Evolutionary conservation across 2,113 vertebrate genomes (phyloP), one percentile per base, ranked within the genome.

Genomic region (Pluvialis apricaria): DNA sequence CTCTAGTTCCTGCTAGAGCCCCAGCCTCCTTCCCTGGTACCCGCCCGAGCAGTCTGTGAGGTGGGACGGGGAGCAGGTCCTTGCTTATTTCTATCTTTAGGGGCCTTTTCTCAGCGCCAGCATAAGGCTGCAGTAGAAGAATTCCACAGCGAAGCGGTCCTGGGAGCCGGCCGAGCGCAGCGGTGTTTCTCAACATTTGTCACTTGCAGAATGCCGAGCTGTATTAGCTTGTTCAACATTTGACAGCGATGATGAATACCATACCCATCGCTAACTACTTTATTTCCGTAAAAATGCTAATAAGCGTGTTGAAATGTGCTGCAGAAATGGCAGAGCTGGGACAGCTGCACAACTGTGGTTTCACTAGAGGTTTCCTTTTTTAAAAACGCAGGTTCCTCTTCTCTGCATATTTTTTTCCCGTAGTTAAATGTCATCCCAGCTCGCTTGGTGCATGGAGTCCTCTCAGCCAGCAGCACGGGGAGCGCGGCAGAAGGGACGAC

Each of bases 261-360:
- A 32, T 62, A 16, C 81, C 79, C 6, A 49, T 51, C 10, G 2
- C 83, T 73, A 49, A 65, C 26, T 58, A 31, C 28, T 94, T 86
- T 47, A 52, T 81, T 91, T 81, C 88, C 0, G 0, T 92, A 70
- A 60, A 66, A 58, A 84, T 86, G 78, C 68, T 76, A 64, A 58
- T 55, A 79, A 57, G 25, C 5, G 0, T 57, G 57, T 47, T 84
- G 91, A 91, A 85, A 91, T 68, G 73, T 78, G 77, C 94, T 88
- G 80, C 71, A 86, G 87, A 47, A 82, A 29, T 54, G 92, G 83
- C 71, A 73, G 79, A 52, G 62, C 83, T 87, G 92, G 86, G 90
- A 92, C 90, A 91, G 95, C 93, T 96, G 90, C 86, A 54, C 82
- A 20, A 8, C 36, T 91, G 51, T 85, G 87, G 86, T 90, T 97